Percentiles rank a stretch among this genome's conserved stretches.
Conservation (phyloP, 1,140 invertebrate genomes). For the Eubasilissa regina region DNA sequence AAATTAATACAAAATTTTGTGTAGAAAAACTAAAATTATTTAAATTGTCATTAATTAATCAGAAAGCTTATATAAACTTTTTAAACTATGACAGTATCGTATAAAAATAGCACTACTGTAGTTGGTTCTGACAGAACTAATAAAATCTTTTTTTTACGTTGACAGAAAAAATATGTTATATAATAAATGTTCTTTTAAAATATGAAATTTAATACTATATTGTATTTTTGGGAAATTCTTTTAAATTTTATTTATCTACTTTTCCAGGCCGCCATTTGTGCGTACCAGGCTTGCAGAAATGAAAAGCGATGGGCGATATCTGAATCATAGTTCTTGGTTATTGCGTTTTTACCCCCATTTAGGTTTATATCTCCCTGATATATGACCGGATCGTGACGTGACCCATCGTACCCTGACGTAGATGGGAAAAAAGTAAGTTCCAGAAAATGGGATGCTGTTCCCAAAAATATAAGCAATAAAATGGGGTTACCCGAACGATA, state of each 20-base stretch:
- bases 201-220: no score
- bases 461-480: slow-evolving; percentile 45
- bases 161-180: no score
- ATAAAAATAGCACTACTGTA: no score
- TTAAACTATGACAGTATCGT: no score
- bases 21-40: no score
- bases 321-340: slow-evolving; percentile 52
- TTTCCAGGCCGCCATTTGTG: background rate
- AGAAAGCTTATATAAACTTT: no score
- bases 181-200: no score
- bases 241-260: background rate
- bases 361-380: slow-evolving; percentile 43
- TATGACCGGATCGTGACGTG: slow-evolving; percentile 49
- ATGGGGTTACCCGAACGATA: slow-evolving; percentile 24
- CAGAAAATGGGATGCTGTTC: slow-evolving; percentile 31
- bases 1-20: no score
- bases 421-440: slow-evolving; percentile 35
- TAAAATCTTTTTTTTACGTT: no score
- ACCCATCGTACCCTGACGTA: slow-evolving; percentile 16
- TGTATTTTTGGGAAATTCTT: background rate
- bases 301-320: slow-evolving; percentile 43
- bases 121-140: no score
- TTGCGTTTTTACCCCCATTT: slow-evolving; percentile 46
- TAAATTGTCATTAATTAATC: no score
- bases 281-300: slow-evolving; percentile 22